phyloP scores from a whole-genome alignment of 2,797 vertebrate species.

The Chaenodraco wilsoni region DNA sequence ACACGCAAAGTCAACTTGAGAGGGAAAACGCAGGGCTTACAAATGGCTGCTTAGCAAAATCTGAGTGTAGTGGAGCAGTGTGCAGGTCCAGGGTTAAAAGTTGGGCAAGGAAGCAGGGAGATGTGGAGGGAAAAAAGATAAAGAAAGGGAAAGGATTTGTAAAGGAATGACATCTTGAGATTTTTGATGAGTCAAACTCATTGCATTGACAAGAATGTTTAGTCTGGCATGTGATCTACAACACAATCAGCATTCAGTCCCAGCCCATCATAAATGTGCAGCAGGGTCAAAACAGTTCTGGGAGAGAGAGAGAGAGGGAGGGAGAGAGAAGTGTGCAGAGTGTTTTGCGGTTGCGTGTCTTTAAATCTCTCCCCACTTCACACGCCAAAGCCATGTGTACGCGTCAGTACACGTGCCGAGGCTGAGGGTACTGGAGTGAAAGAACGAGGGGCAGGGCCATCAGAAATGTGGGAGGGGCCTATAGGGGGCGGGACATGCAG shows the following conservation, averaged over 20 bases:
- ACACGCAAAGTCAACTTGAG: constrained; percentile 46
- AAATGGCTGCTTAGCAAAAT: constrained; percentile 22
- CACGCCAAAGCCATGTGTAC: constrained; percentile 85
- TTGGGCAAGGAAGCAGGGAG: constrained; percentile 18
- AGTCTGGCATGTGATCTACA: constrained; percentile 63
- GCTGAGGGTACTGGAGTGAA: constrained; percentile 77
- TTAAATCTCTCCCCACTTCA: constrained; percentile 87
- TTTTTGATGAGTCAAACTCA: constrained; percentile 65
- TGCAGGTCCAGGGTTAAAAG: constrained; percentile 19
- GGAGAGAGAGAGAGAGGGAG: constrained; percentile 33
- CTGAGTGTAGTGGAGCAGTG: constrained; percentile 1
- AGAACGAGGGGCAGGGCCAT: constrained; percentile 78
- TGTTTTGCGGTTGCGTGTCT: constrained; percentile 83
- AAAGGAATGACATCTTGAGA: constrained; percentile 26
- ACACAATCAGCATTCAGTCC: constrained; percentile 62
- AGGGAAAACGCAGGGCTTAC: constrained; percentile 27
- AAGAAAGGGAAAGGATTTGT: background rate
- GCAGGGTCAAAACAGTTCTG: constrained; percentile 68
- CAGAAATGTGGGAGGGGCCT: constrained; percentile 59
- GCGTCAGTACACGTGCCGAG: constrained; percentile 83
- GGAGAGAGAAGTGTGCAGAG: constrained; percentile 44
- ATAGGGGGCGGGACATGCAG: constrained; percentile 28
- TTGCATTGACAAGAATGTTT: constrained; percentile 48
- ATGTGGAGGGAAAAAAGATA: background rate
- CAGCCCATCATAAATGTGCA: constrained; percentile 69